These are phyloP conservation scores for Pseudachorutes palmiensis DNA, from an alignment of 1,140 invertebrate genomes.

Conservation along the genomic window DNA sequence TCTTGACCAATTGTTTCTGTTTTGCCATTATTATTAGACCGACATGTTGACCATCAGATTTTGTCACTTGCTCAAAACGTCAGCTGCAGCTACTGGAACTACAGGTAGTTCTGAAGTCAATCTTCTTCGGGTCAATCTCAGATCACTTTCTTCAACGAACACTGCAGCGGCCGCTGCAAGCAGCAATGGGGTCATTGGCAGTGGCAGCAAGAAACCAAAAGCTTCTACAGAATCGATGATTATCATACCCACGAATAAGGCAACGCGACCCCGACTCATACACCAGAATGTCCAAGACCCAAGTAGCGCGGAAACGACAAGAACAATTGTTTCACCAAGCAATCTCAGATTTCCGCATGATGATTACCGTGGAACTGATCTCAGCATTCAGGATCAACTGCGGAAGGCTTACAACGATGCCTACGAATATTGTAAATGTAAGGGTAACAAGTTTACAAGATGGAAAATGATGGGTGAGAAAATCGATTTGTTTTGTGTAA, in stretches of 20 bases:
- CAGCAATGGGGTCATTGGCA: background rate
- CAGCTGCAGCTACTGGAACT: background rate
- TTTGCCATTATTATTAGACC: background rate
- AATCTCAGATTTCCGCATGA: conserved; percentile 3
- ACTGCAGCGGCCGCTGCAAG: background rate
- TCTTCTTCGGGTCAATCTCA: background rate
- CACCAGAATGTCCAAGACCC: background rate
- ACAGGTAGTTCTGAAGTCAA: background rate
- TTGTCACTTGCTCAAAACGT: background rate
- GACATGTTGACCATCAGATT: background rate
- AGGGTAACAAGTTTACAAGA: too few species aligned
- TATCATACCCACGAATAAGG: conserved; percentile 7
- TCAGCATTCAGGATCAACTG: conserved; percentile 23
- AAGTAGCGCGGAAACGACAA: background rate
- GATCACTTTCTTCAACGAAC: background rate
- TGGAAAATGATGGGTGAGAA: background rate
- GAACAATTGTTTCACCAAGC: background rate
- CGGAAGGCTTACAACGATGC: conserved; percentile 34
- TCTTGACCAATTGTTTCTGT: too few species aligned
- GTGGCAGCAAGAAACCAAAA: background rate
- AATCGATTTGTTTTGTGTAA: conserved; percentile 7
- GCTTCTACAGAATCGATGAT: background rate
- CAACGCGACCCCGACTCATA: background rate
- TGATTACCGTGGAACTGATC: conserved; percentile 6
- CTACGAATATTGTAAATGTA: conserved; percentile 31